These are phyloP conservation scores for Ceriagrion tenellum DNA, from an alignment of 2,888 invertebrate genomes.

Conservation along the genomic window DNA sequence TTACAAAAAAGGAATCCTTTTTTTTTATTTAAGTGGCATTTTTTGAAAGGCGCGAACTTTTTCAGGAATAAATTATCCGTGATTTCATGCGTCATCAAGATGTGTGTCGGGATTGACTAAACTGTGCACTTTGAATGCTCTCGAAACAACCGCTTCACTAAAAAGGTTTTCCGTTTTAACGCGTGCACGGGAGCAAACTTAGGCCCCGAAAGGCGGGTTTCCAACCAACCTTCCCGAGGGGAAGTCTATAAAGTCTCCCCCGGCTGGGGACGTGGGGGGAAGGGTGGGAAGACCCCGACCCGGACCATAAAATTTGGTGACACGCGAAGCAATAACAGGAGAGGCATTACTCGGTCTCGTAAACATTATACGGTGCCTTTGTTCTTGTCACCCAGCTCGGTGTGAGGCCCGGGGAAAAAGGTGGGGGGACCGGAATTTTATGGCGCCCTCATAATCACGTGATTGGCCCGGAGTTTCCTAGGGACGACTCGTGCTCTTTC, in stretches of 20 bases:
- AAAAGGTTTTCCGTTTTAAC: not conserved
- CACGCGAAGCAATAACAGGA: conserved; percentile 23
- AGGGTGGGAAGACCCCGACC: too few relatives aligned
- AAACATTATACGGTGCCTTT: conserved; percentile 9
- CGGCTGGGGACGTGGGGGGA: too few relatives aligned
- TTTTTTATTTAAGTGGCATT: not conserved
- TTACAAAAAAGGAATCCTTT: not conserved
- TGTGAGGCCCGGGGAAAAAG: not conserved
- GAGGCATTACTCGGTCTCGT: not conserved
- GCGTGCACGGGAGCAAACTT: not conserved
- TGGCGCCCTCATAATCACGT: not conserved
- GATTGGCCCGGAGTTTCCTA: not conserved
- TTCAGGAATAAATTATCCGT: not conserved
- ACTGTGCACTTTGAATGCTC: not conserved
- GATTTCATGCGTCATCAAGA: not conserved
- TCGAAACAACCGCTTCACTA: not conserved
- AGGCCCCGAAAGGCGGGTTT: not conserved
- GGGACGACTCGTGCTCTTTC: not conserved
- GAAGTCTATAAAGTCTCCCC: conserved; percentile 5
- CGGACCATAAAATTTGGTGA: not conserved
- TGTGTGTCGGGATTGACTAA: not conserved
- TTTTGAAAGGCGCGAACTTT: not conserved
- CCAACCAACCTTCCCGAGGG: not conserved
- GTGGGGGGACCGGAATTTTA: not conserved
- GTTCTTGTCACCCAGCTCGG: not conserved